phyloP scores from a whole-genome alignment of 2,797 vertebrate species.

The Neosalanx taihuensis region DNA sequence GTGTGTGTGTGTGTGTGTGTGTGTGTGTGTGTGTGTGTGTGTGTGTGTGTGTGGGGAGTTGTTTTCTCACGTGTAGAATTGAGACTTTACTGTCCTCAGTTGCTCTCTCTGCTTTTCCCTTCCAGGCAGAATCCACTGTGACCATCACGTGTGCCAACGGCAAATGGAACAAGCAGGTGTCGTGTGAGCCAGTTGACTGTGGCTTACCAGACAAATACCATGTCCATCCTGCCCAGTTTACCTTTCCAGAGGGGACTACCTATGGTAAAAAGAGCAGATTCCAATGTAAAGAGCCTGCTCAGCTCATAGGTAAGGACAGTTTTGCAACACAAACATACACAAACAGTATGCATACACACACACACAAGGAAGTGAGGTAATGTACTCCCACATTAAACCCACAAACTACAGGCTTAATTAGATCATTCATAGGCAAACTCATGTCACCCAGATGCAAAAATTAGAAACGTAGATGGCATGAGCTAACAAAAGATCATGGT shows the following conservation, averaged over 20 bases:
- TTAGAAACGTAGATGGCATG: too few species aligned
- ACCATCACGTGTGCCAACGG: constrained; percentile 90
- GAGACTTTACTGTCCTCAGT: background rate
- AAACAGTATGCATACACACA: background rate
- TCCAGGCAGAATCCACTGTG: constrained; percentile 80
- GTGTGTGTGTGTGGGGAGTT: background rate
- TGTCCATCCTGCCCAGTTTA: constrained; percentile 88
- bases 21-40: constrained; percentile 1
- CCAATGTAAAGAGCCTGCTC: constrained; percentile 87
- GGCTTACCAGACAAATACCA: constrained; percentile 93
- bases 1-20: background rate
- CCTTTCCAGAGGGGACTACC: constrained; percentile 89
- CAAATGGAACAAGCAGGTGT: constrained; percentile 95
- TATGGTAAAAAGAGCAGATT: constrained; percentile 91
- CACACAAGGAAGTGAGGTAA: background rate
- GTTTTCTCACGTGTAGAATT: too few species aligned
- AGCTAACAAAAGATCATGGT: too few species aligned
- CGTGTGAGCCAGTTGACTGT: constrained; percentile 93
- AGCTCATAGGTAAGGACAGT: constrained; percentile 82
- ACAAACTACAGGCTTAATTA: background rate
- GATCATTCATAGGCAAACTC: background rate
- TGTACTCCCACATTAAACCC: background rate
- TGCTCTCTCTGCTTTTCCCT: constrained; percentile 20
- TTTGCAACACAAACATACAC: background rate
- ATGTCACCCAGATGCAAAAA: too few species aligned